Conservation (phyloP, 2,888 invertebrate genomes). For the Plusia festucae region DNA sequence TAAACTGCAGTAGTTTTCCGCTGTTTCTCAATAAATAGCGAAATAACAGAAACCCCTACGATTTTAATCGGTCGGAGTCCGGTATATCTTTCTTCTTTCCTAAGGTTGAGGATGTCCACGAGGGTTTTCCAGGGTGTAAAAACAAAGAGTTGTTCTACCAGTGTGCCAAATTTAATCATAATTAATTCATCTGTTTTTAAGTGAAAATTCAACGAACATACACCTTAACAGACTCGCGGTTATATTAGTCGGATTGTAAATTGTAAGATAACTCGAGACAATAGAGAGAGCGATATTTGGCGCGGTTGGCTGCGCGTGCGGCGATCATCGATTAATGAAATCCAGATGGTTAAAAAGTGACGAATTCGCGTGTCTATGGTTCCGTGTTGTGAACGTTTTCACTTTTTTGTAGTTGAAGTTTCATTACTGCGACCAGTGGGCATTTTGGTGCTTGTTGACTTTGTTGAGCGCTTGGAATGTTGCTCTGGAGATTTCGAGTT, state of each 20-base stretch:
- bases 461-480: not conserved
- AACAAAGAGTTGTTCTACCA: not conserved
- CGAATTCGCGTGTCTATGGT: slow-evolving; percentile 47
- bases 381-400: slow-evolving; percentile 6
- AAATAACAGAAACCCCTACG: too few species aligned
- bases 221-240: not conserved
- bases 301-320: slow-evolving; percentile 61
- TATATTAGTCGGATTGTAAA: slow-evolving; percentile 61
- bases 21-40: too few species aligned
- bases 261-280: slow-evolving; percentile 76
- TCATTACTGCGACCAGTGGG: not conserved
- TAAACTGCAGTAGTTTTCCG: too few species aligned
- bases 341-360: slow-evolving; percentile 66
- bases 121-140: not conserved
- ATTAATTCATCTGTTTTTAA: not conserved
- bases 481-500: not conserved
- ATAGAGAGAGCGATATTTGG: slow-evolving; percentile 77
- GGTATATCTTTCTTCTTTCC: too few species aligned
- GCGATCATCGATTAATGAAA: slow-evolving; percentile 77
- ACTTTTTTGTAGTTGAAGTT: not conserved
- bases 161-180: not conserved
- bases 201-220: not conserved
- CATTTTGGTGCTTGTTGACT: not conserved
- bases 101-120: too few species aligned
- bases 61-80: too few species aligned